A percentile compares a stretch with the other conserved stretches of the same genome.
Conservation (phyloP, 2,888 invertebrate species). For the Helleia helle region DNA sequence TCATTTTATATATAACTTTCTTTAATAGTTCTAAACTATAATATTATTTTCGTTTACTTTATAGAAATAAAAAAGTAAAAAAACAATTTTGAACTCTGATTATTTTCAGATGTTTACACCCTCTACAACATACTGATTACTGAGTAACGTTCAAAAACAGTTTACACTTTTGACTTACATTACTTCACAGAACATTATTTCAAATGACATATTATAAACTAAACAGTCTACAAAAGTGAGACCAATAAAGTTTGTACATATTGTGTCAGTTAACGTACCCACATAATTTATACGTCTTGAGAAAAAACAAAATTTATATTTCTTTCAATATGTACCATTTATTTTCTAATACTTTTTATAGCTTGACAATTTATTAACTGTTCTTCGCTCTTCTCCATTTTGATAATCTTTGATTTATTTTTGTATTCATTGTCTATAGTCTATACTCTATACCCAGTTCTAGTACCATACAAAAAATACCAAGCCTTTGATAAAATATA, state of each 20-base stretch:
- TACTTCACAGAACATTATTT: too few species aligned
- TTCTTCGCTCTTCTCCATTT: too few species aligned
- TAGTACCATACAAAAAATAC: conserved; percentile 7
- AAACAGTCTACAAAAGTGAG: too few species aligned
- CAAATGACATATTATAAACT: too few species aligned
- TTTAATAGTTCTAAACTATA: not conserved
- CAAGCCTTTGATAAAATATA: too few species aligned
- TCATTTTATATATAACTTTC: conserved; percentile 10
- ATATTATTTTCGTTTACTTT: conserved; percentile 4
- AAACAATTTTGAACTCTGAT: conserved; percentile 27
- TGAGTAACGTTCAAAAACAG: conserved; percentile 30
- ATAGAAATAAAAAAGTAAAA: conserved; percentile 31
- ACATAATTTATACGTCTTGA: too few species aligned
- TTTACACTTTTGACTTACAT: too few species aligned
- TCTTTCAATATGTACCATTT: too few species aligned
- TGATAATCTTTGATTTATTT: conserved; percentile 3
- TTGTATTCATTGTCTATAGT: not conserved
- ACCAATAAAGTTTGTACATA: too few species aligned
- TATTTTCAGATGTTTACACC: conserved; percentile 53
- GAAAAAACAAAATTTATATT: too few species aligned
- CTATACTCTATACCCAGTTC: not conserved
- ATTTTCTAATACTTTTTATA: not conserved
- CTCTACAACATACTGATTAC: conserved; percentile 29
- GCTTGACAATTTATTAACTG: not conserved
- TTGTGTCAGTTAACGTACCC: too few species aligned